A percentile compares a stretch with the other conserved stretches of the same genome.
Conservation (phyloP, 2,113 vertebrate genomes). For the Oreochromis aureus region DNA sequence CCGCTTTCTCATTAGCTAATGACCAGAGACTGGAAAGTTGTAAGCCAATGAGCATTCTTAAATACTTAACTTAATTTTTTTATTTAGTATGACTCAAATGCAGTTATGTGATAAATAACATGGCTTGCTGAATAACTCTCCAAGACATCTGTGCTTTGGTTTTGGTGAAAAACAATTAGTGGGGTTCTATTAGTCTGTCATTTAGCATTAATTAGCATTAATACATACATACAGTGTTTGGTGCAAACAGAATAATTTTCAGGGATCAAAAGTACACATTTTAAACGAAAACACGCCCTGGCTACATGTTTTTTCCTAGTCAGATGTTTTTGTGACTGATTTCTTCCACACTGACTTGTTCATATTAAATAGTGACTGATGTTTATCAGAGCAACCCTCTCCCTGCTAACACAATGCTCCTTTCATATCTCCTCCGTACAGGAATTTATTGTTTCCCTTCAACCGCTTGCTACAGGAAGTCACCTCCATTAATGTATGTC, state of each 20-base stretch:
- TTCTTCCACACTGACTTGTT: background rate
- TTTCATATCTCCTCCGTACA: constrained; percentile 28
- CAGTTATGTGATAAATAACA: background rate
- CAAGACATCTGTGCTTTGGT: background rate
- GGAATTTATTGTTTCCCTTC: constrained; percentile 35
- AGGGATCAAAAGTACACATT: background rate
- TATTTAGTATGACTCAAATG: background rate
- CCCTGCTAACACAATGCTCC: background rate
- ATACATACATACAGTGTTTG: background rate
- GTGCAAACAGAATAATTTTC: background rate
- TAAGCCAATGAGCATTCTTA: background rate
- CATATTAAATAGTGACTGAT: background rate
- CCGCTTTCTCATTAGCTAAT: background rate
- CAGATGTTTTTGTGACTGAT: background rate
- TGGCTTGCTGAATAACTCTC: background rate
- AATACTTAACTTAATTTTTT: background rate
- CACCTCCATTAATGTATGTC: background rate
- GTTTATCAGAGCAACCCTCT: background rate
- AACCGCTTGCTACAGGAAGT: constrained; percentile 47
- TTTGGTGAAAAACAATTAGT: background rate
- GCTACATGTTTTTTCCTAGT: background rate
- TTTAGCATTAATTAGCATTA: background rate
- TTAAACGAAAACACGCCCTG: background rate
- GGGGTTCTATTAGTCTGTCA: accelerated
- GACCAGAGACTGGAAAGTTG: background rate